phyloP scores from a whole-genome alignment of 2,888 invertebrate genomes.

The Ichneumoninae sp. region DNA sequence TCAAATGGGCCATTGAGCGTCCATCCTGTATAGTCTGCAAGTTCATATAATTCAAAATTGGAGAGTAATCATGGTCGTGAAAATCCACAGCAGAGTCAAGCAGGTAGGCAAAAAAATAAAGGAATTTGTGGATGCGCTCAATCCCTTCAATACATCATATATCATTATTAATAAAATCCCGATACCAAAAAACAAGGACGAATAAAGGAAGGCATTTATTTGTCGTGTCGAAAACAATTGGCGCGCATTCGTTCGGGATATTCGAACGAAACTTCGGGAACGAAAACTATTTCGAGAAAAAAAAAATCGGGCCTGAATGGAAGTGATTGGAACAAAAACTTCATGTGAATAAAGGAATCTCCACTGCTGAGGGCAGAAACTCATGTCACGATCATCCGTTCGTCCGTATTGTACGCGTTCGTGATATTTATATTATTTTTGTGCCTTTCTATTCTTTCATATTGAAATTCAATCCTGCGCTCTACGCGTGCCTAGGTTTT shows the following conservation, averaged over 20 bases:
- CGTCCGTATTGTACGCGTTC: not conserved
- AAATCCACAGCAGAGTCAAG: too few species aligned
- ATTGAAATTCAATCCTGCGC: not conserved
- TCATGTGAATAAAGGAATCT: not conserved
- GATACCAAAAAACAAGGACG: too few species aligned
- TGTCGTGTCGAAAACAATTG: not conserved
- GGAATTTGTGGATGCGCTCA: too few species aligned
- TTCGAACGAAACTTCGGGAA: not conserved
- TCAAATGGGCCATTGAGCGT: too few species aligned
- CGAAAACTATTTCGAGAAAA: not conserved
- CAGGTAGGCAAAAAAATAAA: too few species aligned
- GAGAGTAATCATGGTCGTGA: too few species aligned
- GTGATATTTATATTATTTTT: not conserved
- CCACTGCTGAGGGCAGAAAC: not conserved
- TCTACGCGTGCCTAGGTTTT: not conserved
- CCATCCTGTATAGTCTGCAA: too few species aligned
- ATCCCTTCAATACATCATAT: too few species aligned
- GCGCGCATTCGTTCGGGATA: not conserved
- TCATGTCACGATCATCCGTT: not conserved
- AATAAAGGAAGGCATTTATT: not conserved
- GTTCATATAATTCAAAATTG: too few species aligned
- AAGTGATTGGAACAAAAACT: not conserved
- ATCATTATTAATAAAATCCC: too few species aligned
- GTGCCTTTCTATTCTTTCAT: not conserved
- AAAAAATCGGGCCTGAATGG: conserved; percentile 8